Evolutionary conservation across 1,140 invertebrate species (phyloP), one percentile per base, ranked within the genome.

Genomic region (Pogonus chalceus): DNA sequence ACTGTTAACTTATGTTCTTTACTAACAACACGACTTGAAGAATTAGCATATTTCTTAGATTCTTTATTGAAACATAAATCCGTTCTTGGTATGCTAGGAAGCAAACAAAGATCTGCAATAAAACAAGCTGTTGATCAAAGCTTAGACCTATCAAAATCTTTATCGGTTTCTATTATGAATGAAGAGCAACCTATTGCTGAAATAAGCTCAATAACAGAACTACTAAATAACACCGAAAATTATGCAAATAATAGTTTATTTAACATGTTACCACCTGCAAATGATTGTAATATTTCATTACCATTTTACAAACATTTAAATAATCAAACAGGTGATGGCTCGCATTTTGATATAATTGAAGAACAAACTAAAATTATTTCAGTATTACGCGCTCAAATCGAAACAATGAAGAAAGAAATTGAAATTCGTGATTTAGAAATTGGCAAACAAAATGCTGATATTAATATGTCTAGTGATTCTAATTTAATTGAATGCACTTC

Each of bases 31-130:
- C 73, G 83, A 2, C 65, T 88, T 22, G 81, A 85, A 63, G 84
- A 86, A 59, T 64, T 88, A 54, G 81, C 83, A 1, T 76, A 77
- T 46, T 87, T 88, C 62, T 68, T 88, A 14, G 82, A 85, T 59
- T 83, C 82, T 35, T 68, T 88, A 46, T 63, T 88, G 4, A 79
- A 79, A 50, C 76, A 85, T 57, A 82, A 82, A 58, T 70, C 76
- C 35, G 69, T 79, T 1, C 60, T 78, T 12, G 71, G 74, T 35
- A 68, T 72, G 14, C 56, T 81, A 21, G 75, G 76, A 1, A 65
- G 63, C 1, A 71, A 75, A 56, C 71, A 76, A 26, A 69, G 75
- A 2, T 65, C 69, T 39, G 69, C 72, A 18, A 65, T 82, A 39
- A 72, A 74, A 20, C 71, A 75, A 46, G 76, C 77, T 7, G 72